phyloP scores from a whole-genome alignment of 2,888 invertebrate genomes.

The Tenthredo notha region DNA sequence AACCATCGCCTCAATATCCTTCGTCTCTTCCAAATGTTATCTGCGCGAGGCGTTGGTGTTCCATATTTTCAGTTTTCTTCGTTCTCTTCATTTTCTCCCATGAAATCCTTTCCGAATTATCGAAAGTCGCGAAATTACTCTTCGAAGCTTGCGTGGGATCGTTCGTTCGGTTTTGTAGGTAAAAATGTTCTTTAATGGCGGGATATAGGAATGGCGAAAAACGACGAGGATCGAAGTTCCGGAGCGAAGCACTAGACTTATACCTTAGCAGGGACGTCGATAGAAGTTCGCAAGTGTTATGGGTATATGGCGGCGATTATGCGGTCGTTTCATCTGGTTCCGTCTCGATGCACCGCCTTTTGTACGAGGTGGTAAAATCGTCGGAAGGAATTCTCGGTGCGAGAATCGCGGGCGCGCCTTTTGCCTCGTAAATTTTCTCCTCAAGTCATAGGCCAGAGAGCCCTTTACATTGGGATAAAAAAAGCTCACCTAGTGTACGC shows the following conservation, averaged over 20 bases:
- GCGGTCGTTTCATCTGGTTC: slow-evolving; percentile 52
- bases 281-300: slow-evolving; percentile 35
- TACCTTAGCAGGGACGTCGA: slow-evolving; percentile 8
- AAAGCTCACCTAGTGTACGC: background rate
- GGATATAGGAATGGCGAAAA: background rate
- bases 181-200: background rate
- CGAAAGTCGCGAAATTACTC: background rate
- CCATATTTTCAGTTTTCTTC: background rate
- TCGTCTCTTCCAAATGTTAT: too few relatives aligned
- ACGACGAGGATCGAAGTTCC: background rate
- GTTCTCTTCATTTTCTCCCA: background rate
- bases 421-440: slow-evolving; percentile 48
- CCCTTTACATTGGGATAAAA: background rate
- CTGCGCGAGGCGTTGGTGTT: too few relatives aligned
- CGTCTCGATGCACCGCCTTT: slow-evolving; percentile 49
- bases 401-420: slow-evolving; percentile 25
- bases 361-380: slow-evolving; percentile 47
- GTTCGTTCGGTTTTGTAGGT: background rate
- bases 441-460: background rate
- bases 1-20: background rate
- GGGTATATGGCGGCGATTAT: slow-evolving; percentile 49
- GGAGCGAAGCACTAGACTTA: background rate
- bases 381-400: slow-evolving; percentile 25
- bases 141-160: background rate
- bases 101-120: background rate